These are phyloP conservation scores for Drosophila putrida DNA, from an alignment of 2,888 invertebrate species.

Conservation along the genomic window DNA sequence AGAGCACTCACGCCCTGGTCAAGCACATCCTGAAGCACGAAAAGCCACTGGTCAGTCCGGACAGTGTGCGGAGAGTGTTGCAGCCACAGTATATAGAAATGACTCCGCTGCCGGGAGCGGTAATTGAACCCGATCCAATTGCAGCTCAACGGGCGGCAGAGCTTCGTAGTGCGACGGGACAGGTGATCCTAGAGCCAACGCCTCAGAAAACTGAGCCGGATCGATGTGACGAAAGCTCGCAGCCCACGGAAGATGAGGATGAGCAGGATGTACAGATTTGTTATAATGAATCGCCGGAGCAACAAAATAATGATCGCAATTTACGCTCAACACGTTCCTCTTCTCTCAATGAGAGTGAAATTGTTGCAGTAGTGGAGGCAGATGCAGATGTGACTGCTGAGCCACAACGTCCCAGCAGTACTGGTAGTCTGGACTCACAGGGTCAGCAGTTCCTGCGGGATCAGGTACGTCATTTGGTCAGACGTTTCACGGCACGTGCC, in stretches of 20 bases:
- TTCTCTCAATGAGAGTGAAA: conserved; percentile 75
- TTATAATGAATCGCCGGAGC: conserved; percentile 83
- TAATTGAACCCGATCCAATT: conserved; percentile 63
- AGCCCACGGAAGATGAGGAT: conserved; percentile 73
- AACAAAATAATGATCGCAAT: conserved; percentile 83
- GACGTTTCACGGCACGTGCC: conserved; percentile 88
- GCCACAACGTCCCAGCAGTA: conserved; percentile 74
- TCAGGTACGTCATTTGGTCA: conserved; percentile 87
- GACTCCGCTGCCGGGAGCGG: conserved; percentile 70
- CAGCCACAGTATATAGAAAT: conserved; percentile 63
- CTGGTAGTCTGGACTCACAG: conserved; percentile 83
- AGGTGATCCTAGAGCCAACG: conserved; percentile 53
- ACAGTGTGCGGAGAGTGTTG: conserved; percentile 83
- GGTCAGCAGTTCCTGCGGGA: conserved; percentile 84
- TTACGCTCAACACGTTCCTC: conserved; percentile 64
- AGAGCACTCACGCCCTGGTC: conserved; percentile 85
- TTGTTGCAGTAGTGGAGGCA: conserved; percentile 68
- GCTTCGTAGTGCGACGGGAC: conserved; percentile 63
- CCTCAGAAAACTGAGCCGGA: conserved; percentile 29
- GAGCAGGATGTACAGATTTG: conserved; percentile 84
- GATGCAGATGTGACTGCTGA: conserved; percentile 47
- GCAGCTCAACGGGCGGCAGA: conserved; percentile 57
- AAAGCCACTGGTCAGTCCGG: conserved; percentile 84
- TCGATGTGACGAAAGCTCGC: conserved; percentile 65
- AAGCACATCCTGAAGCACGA: conserved; percentile 85